These are phyloP conservation scores for Bubo blakistoni DNA, from an alignment of 2,113 vertebrate genomes.

Conservation along the genomic window DNA sequence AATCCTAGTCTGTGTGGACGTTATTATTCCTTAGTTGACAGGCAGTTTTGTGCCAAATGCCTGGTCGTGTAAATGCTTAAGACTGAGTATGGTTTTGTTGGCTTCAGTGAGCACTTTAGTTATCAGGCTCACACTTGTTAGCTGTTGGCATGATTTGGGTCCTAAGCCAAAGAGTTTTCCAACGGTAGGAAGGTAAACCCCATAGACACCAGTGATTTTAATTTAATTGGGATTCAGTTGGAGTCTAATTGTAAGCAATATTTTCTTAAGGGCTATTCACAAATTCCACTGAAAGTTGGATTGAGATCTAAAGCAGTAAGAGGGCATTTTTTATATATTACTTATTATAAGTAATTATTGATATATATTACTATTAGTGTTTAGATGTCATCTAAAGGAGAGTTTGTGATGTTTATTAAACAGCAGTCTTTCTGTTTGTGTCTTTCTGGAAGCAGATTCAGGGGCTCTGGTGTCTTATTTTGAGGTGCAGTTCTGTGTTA, in stretches of 20 bases:
- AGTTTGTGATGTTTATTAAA: conserved; percentile 67
- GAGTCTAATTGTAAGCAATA: conserved; percentile 30
- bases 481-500: conserved; percentile 73
- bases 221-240: conserved; percentile 61
- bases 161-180: neutral
- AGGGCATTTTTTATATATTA: neutral
- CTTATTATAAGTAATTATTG: neutral
- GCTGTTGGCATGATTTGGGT: neutral
- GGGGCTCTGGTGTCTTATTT: neutral
- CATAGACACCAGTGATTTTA: conserved; percentile 57
- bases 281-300: neutral
- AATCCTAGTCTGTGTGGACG: conserved; percentile 43
- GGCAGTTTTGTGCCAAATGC: conserved; percentile 9
- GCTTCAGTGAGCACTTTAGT: neutral
- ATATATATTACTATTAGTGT: neutral
- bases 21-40: conserved; percentile 27
- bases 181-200: conserved; percentile 39
- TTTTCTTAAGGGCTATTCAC: conserved; percentile 12
- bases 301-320: conserved; percentile 15
- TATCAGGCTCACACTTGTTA: neutral
- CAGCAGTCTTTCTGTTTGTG: neutral
- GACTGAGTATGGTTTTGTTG: neutral
- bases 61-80: neutral
- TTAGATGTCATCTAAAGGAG: conserved; percentile 31
- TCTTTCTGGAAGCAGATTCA: neutral